These are phyloP conservation scores for Sander lucioperca DNA, from an alignment of 2,113 vertebrate genomes.

Conservation along the genomic window DNA sequence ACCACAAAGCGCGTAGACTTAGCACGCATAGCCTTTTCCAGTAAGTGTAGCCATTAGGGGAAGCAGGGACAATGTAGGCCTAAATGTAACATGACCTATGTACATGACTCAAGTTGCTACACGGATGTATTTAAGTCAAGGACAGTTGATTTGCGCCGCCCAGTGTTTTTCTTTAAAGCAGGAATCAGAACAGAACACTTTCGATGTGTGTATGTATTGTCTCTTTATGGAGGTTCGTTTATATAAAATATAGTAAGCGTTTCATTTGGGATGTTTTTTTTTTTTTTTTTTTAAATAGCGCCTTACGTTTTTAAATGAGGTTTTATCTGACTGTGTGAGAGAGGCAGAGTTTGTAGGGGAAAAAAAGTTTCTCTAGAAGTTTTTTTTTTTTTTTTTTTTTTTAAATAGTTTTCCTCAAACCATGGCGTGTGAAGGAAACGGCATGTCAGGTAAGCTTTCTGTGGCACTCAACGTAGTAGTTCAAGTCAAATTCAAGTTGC, in stretches of 20 bases:
- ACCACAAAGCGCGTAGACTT: no score
- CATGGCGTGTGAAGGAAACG: conserved; percentile 56
- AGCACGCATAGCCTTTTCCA: no score
- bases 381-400: background rate
- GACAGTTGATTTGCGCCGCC: background rate
- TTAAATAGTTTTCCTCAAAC: background rate
- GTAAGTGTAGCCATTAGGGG: no score
- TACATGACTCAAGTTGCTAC: conserved; percentile 4
- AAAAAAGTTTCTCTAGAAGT: background rate
- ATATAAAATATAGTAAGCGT: fast-evolving
- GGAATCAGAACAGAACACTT: background rate
- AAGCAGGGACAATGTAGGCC: no score
- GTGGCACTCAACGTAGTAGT: background rate
- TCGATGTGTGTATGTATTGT: no score
- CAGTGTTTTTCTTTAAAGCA: background rate
- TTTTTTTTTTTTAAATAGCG: no score
- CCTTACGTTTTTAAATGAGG: background rate
- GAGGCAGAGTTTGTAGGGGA: background rate
- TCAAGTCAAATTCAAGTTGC: background rate
- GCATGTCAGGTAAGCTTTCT: conserved; percentile 38
- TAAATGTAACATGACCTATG: background rate
- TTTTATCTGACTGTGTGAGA: background rate
- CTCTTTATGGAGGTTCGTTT: fast-evolving
- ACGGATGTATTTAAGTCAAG: background rate
- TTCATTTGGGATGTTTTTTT: fast-evolving